These are phyloP conservation scores for Micromussa lordhowensis DNA, from an alignment of 92 coral and sea anemone genomes.

Conservation along the genomic window DNA sequence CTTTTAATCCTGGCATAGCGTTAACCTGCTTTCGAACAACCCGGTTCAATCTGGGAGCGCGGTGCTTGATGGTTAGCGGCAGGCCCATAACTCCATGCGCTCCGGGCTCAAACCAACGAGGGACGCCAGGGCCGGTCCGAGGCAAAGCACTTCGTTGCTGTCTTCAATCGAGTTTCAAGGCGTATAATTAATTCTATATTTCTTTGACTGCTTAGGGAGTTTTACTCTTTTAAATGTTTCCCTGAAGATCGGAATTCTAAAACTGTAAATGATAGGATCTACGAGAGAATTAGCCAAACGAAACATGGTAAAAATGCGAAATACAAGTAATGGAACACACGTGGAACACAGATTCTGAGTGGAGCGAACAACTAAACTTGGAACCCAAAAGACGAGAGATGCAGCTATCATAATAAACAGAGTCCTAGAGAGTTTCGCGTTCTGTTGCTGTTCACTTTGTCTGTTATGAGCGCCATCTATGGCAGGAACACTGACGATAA, in stretches of 20 bases:
- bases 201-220: background rate
- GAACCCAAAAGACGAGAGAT: slow-evolving; percentile 4
- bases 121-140: no score
- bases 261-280: slow-evolving; percentile 9
- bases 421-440: slow-evolving; percentile 10
- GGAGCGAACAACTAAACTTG: background rate
- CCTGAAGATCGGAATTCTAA: background rate
- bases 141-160: no score
- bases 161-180: background rate
- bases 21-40: no score
- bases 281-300: slow-evolving; percentile 5
- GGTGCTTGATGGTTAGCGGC: no score
- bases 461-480: background rate
- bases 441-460: background rate
- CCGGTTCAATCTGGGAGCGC: no score
- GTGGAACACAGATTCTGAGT: background rate
- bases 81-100: no score
- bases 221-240: background rate
- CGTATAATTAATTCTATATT: background rate
- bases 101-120: no score
- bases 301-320: background rate
- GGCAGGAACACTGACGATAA: background rate
- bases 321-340: background rate
- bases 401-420: slow-evolving; percentile 17
- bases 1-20: no score